These are phyloP conservation scores for Oreochromis grahami DNA, from an alignment of 2,797 vertebrate species.

Conservation along the genomic window DNA sequence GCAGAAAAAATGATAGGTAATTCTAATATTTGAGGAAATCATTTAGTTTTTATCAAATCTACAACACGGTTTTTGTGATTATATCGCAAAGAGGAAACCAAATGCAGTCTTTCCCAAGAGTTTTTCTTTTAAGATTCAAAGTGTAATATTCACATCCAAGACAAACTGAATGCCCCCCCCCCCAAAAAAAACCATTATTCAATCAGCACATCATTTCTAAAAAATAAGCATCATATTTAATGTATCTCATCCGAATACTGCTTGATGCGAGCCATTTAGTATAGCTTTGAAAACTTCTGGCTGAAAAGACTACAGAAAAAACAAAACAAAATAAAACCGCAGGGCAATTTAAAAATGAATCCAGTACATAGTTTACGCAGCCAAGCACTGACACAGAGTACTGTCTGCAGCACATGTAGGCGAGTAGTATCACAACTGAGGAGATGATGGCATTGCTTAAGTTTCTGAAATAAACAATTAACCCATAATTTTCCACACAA, in stretches of 20 bases:
- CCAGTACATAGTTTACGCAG: background rate
- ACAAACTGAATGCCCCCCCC: background rate
- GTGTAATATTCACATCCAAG: background rate
- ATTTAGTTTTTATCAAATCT: background rate
- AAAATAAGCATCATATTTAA: background rate
- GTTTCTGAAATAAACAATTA: background rate
- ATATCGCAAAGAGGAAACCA: background rate
- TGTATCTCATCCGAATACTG: background rate
- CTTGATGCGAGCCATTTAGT: background rate
- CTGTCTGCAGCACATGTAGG: background rate
- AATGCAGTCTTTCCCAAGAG: background rate
- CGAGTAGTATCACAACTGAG: background rate
- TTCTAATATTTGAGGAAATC: background rate
- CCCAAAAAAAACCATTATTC: background rate
- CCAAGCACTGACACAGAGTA: accelerated
- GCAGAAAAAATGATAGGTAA: background rate
- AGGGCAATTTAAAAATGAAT: background rate
- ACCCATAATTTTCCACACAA: background rate
- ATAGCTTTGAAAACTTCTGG: background rate
- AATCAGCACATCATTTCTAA: background rate
- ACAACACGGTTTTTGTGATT: background rate
- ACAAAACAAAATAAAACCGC: background rate
- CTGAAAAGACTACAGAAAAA: background rate
- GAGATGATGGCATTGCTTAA: background rate
- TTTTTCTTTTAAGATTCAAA: background rate